Evolutionary conservation across 2,888 invertebrate species (phyloP), one percentile per base, ranked within the genome.

Genomic region (Athalia circularis): DNA sequence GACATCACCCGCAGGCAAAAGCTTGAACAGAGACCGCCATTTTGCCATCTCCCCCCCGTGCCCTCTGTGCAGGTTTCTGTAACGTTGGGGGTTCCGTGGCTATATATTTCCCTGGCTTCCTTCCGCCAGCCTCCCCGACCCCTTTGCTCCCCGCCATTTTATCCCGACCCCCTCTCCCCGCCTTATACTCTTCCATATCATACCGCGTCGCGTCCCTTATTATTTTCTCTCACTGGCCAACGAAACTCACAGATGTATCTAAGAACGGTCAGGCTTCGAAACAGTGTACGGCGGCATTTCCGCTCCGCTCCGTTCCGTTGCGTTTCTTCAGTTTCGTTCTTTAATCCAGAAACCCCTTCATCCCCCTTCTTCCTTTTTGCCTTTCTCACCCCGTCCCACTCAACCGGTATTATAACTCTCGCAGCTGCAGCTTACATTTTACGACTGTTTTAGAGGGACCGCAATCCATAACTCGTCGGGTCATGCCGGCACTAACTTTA

Each of bases 401-500:
- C 52, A 54, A n/a, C n/a, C n/a, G 61, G 68, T 54, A 5, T 43
- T 54, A 70, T 15, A 70, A 70, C 45, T 57, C 70, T 45, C 57
- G 57, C 57, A 70, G 70, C 57, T 70, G 70, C 57, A 70, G 59
- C 57, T 59, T 47, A 70, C 50, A 54, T 70, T 70, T 70, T 47
- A 70, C 70, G 54, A 70, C 57, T 57, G 59, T 70, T 70, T 70
- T 57, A 45, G 57, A 57, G 59, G 45, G 45, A 70, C 70, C 70
- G 70, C 70, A 70, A 70, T 70, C 70, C 70, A 70, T 70, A 70
- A 70, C 68, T 68, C 68, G 67, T 50, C 29, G 68, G 52, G 68
- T 47, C 50, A 54, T 54, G 68, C 54, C 68, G 47, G 54, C 52
- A 54, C 68, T 68, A 68, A 68, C 57, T 70, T 47, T 13, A 65